Evolutionary conservation across 37 sponge, comb jelly and placozoan species (phyloP).

Genomic region (Corticium candelabrum): DNA sequence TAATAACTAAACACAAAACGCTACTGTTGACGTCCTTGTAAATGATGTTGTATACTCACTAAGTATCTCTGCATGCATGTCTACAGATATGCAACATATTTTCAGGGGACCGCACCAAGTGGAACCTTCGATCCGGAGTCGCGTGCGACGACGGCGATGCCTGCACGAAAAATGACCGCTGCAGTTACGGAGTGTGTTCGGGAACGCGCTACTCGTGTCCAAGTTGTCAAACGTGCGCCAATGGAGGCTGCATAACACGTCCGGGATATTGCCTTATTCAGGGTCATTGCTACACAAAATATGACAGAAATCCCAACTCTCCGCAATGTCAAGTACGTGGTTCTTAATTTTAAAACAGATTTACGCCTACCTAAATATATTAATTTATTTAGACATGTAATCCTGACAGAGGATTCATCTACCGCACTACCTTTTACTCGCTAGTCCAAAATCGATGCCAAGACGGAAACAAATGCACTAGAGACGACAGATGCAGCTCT

Average conservation of each 20-base stretch:
- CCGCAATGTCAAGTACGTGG: neutral
- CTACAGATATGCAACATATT: neutral
- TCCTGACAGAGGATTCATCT: too few relatives aligned
- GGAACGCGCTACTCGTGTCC: neutral
- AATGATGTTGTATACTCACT: too few relatives aligned
- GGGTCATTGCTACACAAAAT: neutral
- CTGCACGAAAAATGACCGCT: neutral
- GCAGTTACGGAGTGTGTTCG: neutral
- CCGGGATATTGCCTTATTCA: neutral
- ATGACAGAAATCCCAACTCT: neutral
- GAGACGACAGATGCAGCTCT: neutral
- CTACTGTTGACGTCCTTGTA: too few relatives aligned
- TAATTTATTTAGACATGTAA: too few relatives aligned
- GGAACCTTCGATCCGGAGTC: neutral
- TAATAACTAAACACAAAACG: too few relatives aligned
- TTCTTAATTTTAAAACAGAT: neutral
- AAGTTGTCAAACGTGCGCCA: neutral
- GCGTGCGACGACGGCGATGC: neutral
- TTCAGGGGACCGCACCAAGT: neutral
- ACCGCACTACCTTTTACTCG: too few relatives aligned
- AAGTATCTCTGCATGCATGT: too few relatives aligned
- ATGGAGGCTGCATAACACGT: neutral
- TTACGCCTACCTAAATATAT: too few relatives aligned
- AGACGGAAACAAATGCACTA: neutral
- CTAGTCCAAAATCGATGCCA: neutral